A percentile compares a stretch with the other conserved stretches of the same genome.
Conservation (phyloP, 1,140 invertebrate species). For the Drosophila sp. region DNA sequence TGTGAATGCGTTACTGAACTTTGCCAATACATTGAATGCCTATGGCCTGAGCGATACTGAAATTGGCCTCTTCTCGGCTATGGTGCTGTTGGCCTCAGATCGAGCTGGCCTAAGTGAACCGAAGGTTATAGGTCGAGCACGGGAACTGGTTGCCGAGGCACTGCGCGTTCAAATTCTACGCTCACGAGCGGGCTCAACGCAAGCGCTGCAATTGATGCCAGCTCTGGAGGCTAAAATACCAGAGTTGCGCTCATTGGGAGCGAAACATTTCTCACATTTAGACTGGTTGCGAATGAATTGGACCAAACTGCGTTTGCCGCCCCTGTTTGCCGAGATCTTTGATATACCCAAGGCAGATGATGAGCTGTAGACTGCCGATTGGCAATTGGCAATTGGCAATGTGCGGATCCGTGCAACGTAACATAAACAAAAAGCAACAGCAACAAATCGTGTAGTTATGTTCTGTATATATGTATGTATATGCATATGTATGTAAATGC, state of each 20-base stretch:
- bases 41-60: constrained; percentile 94
- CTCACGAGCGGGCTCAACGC: constrained; percentile 67
- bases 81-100: constrained; percentile 92
- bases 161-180: constrained; percentile 79
- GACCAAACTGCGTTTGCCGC: constrained; percentile 92
- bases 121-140: constrained; percentile 92
- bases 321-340: constrained; percentile 98
- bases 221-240: constrained; percentile 89
- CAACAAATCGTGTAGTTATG: constrained; percentile 40
- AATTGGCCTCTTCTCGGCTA: constrained; percentile 93
- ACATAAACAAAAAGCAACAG: constrained; percentile 31
- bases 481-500: background rate
- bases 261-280: constrained; percentile 92
- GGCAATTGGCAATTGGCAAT: background rate
- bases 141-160: constrained; percentile 93
- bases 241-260: constrained; percentile 92
- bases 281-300: constrained; percentile 96
- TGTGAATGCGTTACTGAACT: constrained; percentile 89
- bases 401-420: constrained; percentile 40
- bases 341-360: constrained; percentile 97
- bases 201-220: constrained; percentile 86
- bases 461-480: background rate
- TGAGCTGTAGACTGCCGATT: constrained; percentile 58
- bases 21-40: constrained; percentile 90
- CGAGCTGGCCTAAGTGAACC: constrained; percentile 91